phyloP scores from a whole-genome alignment of 2,888 invertebrate genomes.

The Melolontha melolontha region DNA sequence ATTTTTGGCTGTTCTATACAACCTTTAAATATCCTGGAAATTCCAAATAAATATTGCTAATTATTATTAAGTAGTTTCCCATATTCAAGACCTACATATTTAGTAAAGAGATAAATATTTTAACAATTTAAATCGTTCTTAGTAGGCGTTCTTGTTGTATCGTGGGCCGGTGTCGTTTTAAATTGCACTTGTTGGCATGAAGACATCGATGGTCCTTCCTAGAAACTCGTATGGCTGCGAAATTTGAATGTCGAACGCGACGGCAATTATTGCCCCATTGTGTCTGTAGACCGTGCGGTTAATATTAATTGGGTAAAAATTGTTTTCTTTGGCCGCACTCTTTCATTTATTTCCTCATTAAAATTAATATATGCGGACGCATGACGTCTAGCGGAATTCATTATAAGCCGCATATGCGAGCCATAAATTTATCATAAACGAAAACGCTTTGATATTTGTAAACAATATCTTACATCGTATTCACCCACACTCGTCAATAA shows the following conservation, averaged over 20 bases:
- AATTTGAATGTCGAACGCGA: constrained; percentile 6
- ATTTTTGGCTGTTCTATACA: too few species aligned
- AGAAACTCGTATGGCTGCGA: constrained; percentile 4
- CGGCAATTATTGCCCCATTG: constrained; percentile 13
- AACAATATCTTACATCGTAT: too few species aligned
- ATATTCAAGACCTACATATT: too few species aligned
- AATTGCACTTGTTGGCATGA: constrained; percentile 1
- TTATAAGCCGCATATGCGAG: constrained; percentile 13
- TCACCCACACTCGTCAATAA: too few species aligned
- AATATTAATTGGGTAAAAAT: constrained; percentile 5
- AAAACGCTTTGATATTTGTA: background rate
- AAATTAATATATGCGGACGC: constrained; percentile 27
- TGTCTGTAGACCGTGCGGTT: background rate
- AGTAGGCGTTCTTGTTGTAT: constrained; percentile 7
- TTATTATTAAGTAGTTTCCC: too few species aligned
- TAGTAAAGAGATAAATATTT: too few species aligned
- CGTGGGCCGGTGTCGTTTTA: background rate
- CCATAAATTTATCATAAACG: constrained; percentile 24
- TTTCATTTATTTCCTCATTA: constrained; percentile 10
- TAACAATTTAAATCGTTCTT: background rate
- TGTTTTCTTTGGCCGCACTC: background rate
- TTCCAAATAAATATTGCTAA: too few species aligned
- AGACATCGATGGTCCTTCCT: background rate
- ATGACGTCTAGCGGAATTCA: constrained; percentile 14
- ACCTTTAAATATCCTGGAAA: too few species aligned